A percentile compares a stretch with the other conserved stretches of the same genome.
These are phyloP conservation scores for Dexiosoma caninum DNA, from an alignment of 2,888 invertebrate genomes.

Conservation along the genomic window DNA sequence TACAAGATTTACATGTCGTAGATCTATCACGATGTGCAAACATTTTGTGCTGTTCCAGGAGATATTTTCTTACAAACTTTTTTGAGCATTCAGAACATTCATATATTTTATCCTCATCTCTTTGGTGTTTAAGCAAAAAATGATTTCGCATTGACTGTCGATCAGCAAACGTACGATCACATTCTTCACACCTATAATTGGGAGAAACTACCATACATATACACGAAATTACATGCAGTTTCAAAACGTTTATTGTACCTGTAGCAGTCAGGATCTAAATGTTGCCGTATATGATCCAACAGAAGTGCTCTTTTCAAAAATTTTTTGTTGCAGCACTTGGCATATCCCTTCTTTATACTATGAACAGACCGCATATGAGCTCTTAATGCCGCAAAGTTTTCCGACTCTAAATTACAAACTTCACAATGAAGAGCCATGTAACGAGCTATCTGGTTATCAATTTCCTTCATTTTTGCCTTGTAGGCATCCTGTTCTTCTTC, in stretches of 20 bases:
- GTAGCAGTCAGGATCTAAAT: constrained; percentile 72
- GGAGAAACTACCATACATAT: no score
- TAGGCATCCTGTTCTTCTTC: constrained; percentile 51
- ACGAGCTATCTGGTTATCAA: constrained; percentile 73
- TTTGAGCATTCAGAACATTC: constrained; percentile 75
- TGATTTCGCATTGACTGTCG: constrained; percentile 76
- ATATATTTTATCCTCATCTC: constrained; percentile 73
- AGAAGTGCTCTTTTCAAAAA: constrained; percentile 73
- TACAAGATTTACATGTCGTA: constrained; percentile 73
- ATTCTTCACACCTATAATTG: constrained; percentile 67
- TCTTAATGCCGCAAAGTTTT: constrained; percentile 57
- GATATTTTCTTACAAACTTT: constrained; percentile 74
- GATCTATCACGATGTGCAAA: constrained; percentile 70
- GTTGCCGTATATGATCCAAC: constrained; percentile 74
- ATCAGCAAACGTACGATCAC: constrained; percentile 69
- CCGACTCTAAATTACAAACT: constrained; percentile 69
- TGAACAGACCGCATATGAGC: constrained; percentile 62
- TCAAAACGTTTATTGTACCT: constrained; percentile 22
- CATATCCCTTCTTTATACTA: constrained; percentile 71
- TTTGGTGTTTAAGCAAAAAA: constrained; percentile 74
- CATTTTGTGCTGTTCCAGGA: constrained; percentile 73
- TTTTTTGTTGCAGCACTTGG: constrained; percentile 74
- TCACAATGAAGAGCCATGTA: constrained; percentile 75
- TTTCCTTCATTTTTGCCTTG: constrained; percentile 68
- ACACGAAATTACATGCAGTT: no score